A percentile compares a stretch with the other conserved stretches of the same genome.
phyloP scores from a whole-genome alignment of 2,113 vertebrate species.

The Microtus ochrogaster region DNA sequence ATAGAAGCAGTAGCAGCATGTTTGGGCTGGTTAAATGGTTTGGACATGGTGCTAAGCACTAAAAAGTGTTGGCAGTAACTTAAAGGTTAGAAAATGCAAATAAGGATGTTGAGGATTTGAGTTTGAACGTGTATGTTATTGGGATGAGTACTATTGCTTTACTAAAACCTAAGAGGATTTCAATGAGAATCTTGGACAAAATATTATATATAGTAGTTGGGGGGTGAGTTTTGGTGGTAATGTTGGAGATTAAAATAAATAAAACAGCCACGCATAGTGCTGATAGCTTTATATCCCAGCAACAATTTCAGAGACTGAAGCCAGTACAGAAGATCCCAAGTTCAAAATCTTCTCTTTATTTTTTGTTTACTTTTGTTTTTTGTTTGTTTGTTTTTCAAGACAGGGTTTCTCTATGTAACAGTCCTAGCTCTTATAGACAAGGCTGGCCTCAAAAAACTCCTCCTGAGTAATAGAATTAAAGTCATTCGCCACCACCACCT shows the following conservation, averaged over 20 bases:
- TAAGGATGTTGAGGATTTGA: not conserved
- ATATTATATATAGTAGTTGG: not conserved
- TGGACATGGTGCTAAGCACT: too few species aligned
- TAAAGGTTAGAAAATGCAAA: not conserved
- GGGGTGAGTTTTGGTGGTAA: not conserved
- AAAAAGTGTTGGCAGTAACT: not conserved
- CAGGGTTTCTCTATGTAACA: too few species aligned
- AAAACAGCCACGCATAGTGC: not conserved
- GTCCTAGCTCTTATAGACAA: too few species aligned
- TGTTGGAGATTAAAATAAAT: not conserved
- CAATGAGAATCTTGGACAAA: rapidly evolving
- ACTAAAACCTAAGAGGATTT: not conserved
- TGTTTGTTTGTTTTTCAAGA: too few species aligned
- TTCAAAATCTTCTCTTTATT: not conserved
- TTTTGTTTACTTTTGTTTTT: too few species aligned
- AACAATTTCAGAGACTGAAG: not conserved
- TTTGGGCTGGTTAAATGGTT: not conserved
- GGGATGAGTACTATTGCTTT: not conserved
- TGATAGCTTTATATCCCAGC: too few species aligned
- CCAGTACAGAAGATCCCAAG: not conserved
- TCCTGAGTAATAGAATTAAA: too few species aligned
- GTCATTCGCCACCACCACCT: too few species aligned
- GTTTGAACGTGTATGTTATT: not conserved
- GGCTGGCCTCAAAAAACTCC: too few species aligned
- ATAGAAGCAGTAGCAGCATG: not conserved